Evolutionary conservation across 2,888 invertebrate genomes (phyloP), one percentile per base, ranked within the genome.

Genomic region (Diabrotica balteata): DNA sequence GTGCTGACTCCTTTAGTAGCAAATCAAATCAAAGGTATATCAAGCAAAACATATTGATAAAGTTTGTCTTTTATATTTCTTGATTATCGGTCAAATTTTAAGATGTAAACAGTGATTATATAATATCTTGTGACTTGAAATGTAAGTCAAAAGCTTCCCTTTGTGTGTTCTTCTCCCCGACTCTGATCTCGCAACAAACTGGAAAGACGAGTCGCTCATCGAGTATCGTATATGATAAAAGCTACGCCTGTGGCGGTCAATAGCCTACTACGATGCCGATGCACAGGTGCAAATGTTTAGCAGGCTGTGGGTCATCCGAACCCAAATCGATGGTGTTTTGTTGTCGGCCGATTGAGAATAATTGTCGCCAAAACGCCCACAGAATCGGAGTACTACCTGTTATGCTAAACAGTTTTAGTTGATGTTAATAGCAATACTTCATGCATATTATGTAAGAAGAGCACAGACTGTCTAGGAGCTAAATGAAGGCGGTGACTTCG

Each of bases 181-280:
- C 55, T 45, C 45, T 57, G 55, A 57, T 44, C 55, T 59, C 58
- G 58, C 64, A 64, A 47, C 64, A 83, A 83, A 83, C 83, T 83
- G 82, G 83, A 82, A 82, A 81, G 80, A 82, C 83, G 80, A 77
- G 83, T 83, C 81, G 80, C 80, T 80, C 80, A 81, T 82, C 81
- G 43, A 43, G 50, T 51, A 50, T 63, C 57, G 49, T 63, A 63
- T 63, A 82, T 82, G 82, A 81, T 82, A 76, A 69, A 73, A 74
- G 73, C 77, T 74, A 46, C 52, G 64, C 58, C 64, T 64, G 64
- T 64, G 64, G 80, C 81, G 82, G 81, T 83, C 82, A 82, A 80
- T 80, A 81, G 80, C 81, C 81, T 78, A 76, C 77, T 55, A 57
- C 50, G 57, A 63, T 63, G 46, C 76, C 75, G 76, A 76, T 78